Evolutionary conservation across 2,113 vertebrate genomes (phyloP).

Genomic region (Etheostoma cragini): DNA sequence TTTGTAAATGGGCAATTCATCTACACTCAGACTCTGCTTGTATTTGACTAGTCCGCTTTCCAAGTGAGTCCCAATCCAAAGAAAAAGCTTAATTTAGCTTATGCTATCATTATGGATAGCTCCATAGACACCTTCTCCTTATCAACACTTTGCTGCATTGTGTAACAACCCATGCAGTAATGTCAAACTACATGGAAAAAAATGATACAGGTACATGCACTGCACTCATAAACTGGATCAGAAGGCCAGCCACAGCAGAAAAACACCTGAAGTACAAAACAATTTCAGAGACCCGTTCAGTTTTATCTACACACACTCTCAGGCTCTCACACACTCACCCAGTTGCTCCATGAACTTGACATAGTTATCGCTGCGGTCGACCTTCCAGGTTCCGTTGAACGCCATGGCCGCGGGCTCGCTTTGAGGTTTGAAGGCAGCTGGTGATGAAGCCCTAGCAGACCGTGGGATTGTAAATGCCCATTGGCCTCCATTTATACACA

Average conservation of each 20-base stretch:
- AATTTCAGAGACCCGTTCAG: background rate
- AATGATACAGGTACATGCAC: conserved; percentile 4
- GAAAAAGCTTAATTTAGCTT: conserved; percentile 26
- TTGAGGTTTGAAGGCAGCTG: background rate
- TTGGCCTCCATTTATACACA: conserved; percentile 62
- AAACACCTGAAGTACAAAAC: background rate
- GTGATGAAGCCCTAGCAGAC: conserved; percentile 45
- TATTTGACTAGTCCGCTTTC: background rate
- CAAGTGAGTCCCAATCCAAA: background rate
- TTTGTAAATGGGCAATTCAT: background rate
- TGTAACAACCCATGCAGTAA: background rate
- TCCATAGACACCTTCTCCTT: background rate
- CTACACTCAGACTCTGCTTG: background rate
- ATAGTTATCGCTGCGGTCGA: conserved; percentile 89
- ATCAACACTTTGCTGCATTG: conserved; percentile 2
- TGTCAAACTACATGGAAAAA: conserved; percentile 11
- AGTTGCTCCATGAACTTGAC: conserved; percentile 92
- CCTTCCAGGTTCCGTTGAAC: conserved; percentile 90
- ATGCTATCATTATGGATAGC: conserved; percentile 19
- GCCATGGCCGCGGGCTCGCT: conserved; percentile 82
- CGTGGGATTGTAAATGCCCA: conserved; percentile 50
- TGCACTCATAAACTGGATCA: background rate
- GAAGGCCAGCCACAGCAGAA: background rate
- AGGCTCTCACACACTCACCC: conserved; percentile 84
- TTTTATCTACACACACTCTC: background rate